Evolutionary conservation across 2,113 vertebrate species (phyloP).

Genomic region (Varanus komodoensis): DNA sequence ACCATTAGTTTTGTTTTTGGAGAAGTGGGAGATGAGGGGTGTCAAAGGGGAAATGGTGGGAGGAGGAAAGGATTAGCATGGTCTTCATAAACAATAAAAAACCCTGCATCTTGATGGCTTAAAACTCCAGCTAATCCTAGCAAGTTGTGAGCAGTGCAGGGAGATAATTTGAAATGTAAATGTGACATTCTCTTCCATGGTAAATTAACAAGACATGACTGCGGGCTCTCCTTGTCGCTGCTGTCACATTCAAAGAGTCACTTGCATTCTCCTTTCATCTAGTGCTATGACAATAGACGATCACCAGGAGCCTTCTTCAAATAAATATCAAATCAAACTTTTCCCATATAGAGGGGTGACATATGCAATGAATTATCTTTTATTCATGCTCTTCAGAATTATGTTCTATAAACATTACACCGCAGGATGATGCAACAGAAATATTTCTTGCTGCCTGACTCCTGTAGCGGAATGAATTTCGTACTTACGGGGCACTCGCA

Average conservation of each 20-base stretch:
- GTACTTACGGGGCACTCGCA: neutral
- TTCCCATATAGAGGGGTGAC: constrained; percentile 62
- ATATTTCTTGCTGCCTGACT: neutral
- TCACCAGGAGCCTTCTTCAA: constrained; percentile 72
- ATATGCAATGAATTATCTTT: constrained; percentile 67
- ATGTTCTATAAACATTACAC: constrained; percentile 53
- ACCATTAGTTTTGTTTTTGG: constrained; percentile 10
- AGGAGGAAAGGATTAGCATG: constrained; percentile 59
- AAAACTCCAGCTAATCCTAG: constrained; percentile 72
- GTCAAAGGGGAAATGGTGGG: neutral
- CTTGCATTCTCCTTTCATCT: constrained; percentile 60
- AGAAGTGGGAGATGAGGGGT: constrained; percentile 24
- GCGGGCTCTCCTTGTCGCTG: constrained; percentile 74
- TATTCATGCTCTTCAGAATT: constrained; percentile 58
- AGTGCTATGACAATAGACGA: constrained; percentile 71
- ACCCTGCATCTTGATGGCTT: constrained; percentile 61
- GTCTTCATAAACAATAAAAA: constrained; percentile 67
- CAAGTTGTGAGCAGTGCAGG: constrained; percentile 65
- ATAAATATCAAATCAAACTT: constrained; percentile 67
- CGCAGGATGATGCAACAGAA: constrained; percentile 42
- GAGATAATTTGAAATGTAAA: constrained; percentile 83
- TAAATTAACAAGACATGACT: constrained; percentile 81
- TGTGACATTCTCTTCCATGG: constrained; percentile 77
- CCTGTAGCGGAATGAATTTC: constrained; percentile 10
- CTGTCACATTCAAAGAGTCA: constrained; percentile 72